Conservation (phyloP, 2,888 invertebrate genomes). For the Petrophora chlorosata region DNA sequence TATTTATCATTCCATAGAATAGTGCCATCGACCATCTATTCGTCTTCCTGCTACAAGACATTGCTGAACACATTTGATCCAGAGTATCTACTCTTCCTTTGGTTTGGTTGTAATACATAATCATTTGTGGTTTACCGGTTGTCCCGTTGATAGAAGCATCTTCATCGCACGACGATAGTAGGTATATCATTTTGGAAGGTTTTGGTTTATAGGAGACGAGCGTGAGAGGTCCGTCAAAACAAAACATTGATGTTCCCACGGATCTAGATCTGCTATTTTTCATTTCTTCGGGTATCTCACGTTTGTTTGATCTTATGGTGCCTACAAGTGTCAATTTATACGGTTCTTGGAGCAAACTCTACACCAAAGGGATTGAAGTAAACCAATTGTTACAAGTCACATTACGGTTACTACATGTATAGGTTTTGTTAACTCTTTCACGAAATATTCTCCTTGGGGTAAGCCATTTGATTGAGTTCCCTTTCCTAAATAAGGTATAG, state of each 20-base stretch:
- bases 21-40: no score
- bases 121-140: no score
- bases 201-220: constrained; percentile 45
- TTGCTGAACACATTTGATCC: no score
- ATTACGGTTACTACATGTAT: constrained; percentile 1
- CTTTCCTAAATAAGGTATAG: constrained; percentile 3
- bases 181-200: constrained; percentile 30
- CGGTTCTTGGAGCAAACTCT: constrained; percentile 32
- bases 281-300: constrained; percentile 45
- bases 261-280: constrained; percentile 30
- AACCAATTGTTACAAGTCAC: no score
- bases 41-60: no score
- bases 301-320: constrained; percentile 36
- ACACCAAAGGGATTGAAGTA: constrained; percentile 26
- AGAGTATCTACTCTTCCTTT: no score
- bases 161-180: no score
- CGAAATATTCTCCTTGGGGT: constrained; percentile 1
- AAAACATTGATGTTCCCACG: constrained; percentile 42
- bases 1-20: no score
- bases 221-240: constrained; percentile 40
- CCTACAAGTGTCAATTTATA: constrained; percentile 47
- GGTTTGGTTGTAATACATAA: no score
- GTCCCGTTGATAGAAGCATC: no score
- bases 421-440: neutral
- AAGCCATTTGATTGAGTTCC: neutral